phyloP scores from a whole-genome alignment of 35 echinoderm and acorn worm genomes.

The Heliocidaris tuberculata region DNA sequence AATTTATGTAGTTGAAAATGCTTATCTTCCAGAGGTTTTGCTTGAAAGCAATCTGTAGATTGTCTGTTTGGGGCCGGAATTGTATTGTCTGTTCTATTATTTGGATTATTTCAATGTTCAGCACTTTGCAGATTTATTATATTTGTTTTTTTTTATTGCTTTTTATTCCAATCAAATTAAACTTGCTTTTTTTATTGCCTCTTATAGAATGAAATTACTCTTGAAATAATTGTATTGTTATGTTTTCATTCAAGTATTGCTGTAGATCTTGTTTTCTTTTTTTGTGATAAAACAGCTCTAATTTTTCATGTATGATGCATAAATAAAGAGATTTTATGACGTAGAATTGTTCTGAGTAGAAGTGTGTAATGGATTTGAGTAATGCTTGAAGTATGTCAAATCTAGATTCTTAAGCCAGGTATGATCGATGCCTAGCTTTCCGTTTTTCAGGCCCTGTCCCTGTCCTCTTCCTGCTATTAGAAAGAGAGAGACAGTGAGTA shows the following conservation, averaged over 20 bases:
- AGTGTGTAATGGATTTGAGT: neutral
- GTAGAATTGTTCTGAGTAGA: neutral
- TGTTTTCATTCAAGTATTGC: neutral
- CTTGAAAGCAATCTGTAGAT: neutral
- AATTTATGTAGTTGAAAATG: too few species aligned
- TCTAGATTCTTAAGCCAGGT: too few species aligned
- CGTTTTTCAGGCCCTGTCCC: neutral
- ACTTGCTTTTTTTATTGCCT: neutral
- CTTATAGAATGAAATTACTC: neutral
- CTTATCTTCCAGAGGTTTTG: neutral
- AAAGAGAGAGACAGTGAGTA: too few species aligned
- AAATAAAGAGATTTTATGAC: slow-evolving; percentile 13
- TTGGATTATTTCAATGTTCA: neutral
- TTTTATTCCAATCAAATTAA: too few species aligned
- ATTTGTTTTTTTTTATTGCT: too few species aligned
- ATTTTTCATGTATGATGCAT: neutral
- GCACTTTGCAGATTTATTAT: neutral
- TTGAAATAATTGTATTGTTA: neutral
- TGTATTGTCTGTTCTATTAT: neutral
- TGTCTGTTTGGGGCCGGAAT: too few species aligned
- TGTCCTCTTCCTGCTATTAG: too few species aligned
- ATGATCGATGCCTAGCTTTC: too few species aligned
- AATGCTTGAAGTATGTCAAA: too few species aligned
- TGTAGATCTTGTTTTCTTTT: neutral
- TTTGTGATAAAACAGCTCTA: slow-evolving; percentile 2